Conservation (phyloP, 2,797 vertebrate species). For the Clarias laeviceps region DNA sequence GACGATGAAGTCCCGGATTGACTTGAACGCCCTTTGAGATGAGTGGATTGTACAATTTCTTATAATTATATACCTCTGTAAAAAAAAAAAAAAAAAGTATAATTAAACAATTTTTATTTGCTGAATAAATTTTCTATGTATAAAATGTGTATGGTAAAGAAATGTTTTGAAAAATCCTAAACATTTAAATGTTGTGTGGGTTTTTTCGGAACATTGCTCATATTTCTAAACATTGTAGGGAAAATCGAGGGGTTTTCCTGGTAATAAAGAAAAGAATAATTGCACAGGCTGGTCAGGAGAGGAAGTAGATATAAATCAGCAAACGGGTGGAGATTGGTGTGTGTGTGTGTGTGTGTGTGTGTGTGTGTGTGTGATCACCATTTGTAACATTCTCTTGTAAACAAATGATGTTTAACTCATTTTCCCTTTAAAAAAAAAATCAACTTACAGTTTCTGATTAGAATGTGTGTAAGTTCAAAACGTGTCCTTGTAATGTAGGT, state of each 20-base stretch:
- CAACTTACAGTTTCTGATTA: background rate
- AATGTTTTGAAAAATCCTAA: background rate
- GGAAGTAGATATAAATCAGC: conserved; percentile 19
- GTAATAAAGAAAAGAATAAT: background rate
- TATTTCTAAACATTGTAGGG: background rate
- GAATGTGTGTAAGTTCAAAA: background rate
- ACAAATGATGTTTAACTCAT: background rate
- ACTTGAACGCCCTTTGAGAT: too few relatives aligned
- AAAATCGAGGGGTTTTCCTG: background rate
- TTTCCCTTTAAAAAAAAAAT: background rate
- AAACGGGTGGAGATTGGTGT: background rate
- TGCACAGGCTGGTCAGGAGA: conserved; percentile 8
- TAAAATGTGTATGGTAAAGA: background rate
- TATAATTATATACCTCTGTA: too few relatives aligned
- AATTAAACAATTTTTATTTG: too few relatives aligned
- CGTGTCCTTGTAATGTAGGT: background rate
- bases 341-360: background rate
- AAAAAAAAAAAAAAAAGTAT: too few relatives aligned
- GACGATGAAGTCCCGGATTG: too few relatives aligned
- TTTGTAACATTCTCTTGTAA: conserved; percentile 1
- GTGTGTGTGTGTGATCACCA: background rate
- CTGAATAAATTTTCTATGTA: too few relatives aligned
- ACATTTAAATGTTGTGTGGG: too few relatives aligned
- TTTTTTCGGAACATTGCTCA: background rate
- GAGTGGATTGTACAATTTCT: too few relatives aligned